A percentile compares a stretch with the other conserved stretches of the same genome.
phyloP scores from a whole-genome alignment of 2,113 vertebrate species.

The Speoplatyrhinus poulsoni region DNA sequence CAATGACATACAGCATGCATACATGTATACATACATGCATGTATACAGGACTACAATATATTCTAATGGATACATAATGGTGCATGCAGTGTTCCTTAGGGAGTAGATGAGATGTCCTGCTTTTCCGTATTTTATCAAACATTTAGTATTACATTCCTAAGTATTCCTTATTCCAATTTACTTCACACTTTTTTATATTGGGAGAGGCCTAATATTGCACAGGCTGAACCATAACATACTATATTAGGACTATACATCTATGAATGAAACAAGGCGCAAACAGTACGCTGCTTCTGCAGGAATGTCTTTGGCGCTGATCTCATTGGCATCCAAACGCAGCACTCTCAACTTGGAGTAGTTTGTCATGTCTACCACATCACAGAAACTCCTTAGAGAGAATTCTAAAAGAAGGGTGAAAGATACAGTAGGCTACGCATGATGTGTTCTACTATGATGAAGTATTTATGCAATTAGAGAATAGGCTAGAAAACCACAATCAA shows the following conservation, averaged over 20 bases:
- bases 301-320: slow-evolving; percentile 80
- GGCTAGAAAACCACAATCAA: too few species aligned
- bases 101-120: not conserved
- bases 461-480: too few species aligned
- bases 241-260: slow-evolving; percentile 58
- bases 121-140: too few species aligned
- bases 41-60: too few species aligned
- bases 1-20: not conserved
- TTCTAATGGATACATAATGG: not conserved
- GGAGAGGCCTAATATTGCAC: too few species aligned
- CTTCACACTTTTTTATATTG: too few species aligned
- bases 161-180: too few species aligned
- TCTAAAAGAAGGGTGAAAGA: slow-evolving; percentile 74
- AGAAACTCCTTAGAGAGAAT: slow-evolving; percentile 91
- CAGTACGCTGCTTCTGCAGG: slow-evolving; percentile 88
- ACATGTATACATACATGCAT: too few species aligned
- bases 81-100: not conserved
- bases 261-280: slow-evolving; percentile 82
- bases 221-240: not conserved
- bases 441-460: too few species aligned
- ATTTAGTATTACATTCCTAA: too few species aligned
- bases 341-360: slow-evolving; percentile 89
- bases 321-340: slow-evolving; percentile 90
- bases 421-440: not conserved
- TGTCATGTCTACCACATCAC: slow-evolving; percentile 78